phyloP scores from a whole-genome alignment of 2,113 vertebrate genomes.

The Polypterus bichir region DNA sequence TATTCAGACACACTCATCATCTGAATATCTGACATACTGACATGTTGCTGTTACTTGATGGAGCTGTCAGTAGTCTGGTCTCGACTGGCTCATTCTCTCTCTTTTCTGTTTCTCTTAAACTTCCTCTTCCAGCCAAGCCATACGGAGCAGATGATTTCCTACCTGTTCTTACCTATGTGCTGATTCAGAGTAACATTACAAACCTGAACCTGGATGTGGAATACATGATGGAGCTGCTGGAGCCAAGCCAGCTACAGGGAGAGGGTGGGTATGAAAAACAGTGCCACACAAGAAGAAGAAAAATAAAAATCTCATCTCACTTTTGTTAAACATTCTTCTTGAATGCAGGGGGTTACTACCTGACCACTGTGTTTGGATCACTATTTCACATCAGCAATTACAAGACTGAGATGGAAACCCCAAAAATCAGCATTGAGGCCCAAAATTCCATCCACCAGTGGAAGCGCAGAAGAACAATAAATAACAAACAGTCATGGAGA shows the following conservation, averaged over 20 bases:
- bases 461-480: conserved; percentile 66
- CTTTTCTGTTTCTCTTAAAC: too few species aligned
- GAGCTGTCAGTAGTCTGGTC: too few species aligned
- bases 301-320: too few species aligned
- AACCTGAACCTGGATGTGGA: conserved; percentile 70
- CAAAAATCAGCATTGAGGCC: conserved; percentile 65
- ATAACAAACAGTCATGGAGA: conserved; percentile 40
- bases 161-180: conserved; percentile 68
- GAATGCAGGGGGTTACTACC: conserved; percentile 68
- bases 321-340: background rate
- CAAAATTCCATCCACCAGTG: conserved; percentile 66
- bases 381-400: conserved; percentile 75
- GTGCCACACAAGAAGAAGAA: too few species aligned
- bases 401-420: conserved; percentile 39
- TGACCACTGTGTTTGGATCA: conserved; percentile 75
- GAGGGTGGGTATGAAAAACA: conserved; percentile 47
- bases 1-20: too few species aligned
- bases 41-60: too few species aligned
- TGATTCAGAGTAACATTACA: conserved; percentile 57
- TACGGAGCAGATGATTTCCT: conserved; percentile 76
- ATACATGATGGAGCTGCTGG: conserved; percentile 82
- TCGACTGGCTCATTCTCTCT: too few species aligned
- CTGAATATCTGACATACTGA: too few species aligned
- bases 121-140: conserved; percentile 39
- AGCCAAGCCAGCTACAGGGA: conserved; percentile 66